Percentiles rank a stretch among this genome's conserved stretches.
Evolutionary conservation across 2,113 vertebrate genomes (phyloP).

Genomic region (Origma solitaria): DNA sequence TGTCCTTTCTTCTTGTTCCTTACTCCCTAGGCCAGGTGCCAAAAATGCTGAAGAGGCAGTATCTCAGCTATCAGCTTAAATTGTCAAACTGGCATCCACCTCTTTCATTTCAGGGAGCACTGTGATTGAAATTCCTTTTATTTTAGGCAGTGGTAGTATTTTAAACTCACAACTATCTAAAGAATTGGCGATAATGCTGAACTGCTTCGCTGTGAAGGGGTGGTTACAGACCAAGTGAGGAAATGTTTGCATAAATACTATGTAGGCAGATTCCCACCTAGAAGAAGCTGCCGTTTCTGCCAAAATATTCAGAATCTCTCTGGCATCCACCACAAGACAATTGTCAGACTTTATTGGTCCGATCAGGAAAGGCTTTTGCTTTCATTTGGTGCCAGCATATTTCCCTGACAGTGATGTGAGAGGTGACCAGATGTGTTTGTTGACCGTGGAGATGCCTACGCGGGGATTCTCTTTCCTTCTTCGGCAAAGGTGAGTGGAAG

Average conservation of each 20-base stretch:
- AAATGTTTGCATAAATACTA: conserved; percentile 53
- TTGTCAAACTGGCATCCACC: conserved; percentile 23
- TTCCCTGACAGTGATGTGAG: neutral
- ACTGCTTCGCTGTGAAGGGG: neutral
- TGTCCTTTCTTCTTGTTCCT: neutral
- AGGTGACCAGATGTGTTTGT: neutral
- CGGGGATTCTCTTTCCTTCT: neutral
- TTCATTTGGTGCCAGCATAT: neutral
- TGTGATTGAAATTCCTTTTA: conserved; percentile 26
- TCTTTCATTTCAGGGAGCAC: conserved; percentile 11
- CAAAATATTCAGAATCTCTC: conserved; percentile 43
- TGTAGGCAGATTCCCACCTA: conserved; percentile 61
- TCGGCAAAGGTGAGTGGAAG: conserved; percentile 22
- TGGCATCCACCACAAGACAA: conserved; percentile 18
- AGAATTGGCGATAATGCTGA: neutral
- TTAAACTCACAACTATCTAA: conserved; percentile 44
- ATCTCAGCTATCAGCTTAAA: conserved; percentile 3
- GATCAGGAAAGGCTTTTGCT: neutral
- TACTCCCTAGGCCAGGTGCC: conserved; percentile 31
- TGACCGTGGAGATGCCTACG: neutral
- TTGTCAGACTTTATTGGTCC: conserved; percentile 32
- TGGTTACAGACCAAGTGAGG: conserved; percentile 46
- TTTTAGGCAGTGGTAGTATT: conserved; percentile 41
- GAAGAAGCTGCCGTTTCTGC: conserved; percentile 3
- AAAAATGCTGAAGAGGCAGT: neutral